Evolutionary conservation across 2,888 invertebrate species (phyloP).

Genomic region (Agrypnus murinus): DNA sequence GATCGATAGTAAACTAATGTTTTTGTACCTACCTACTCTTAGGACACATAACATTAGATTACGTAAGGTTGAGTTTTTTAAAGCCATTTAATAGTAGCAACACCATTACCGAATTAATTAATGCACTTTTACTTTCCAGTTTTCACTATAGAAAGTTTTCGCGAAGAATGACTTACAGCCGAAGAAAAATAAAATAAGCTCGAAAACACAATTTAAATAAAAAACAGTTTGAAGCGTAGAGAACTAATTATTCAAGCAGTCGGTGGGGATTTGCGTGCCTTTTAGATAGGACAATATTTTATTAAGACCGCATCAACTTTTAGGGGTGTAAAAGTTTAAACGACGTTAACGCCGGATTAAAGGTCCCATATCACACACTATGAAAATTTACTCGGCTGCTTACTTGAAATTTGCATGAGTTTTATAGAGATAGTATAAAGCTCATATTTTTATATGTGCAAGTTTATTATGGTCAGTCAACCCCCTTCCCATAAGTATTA

Average conservation of each 20-base stretch:
- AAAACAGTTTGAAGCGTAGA: neutral
- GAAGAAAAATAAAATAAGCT: too few species aligned
- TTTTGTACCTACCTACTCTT: too few species aligned
- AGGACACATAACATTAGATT: neutral
- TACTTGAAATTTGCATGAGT: constrained; percentile 17
- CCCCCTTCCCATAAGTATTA: neutral
- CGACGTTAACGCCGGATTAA: neutral
- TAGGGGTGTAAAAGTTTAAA: constrained; percentile 5
- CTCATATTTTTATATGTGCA: too few species aligned
- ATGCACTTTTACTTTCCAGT: neutral
- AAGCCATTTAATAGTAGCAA: neutral
- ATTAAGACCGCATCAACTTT: constrained; percentile 4
- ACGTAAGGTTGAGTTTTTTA: neutral
- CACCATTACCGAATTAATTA: neutral
- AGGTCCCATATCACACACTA: neutral
- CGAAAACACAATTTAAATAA: neutral
- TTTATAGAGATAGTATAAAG: too few species aligned
- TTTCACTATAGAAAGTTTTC: too few species aligned
- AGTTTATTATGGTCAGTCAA: neutral
- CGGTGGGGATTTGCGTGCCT: constrained; percentile 2
- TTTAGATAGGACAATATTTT: neutral
- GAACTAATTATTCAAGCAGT: neutral
- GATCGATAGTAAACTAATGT: constrained; percentile 2
- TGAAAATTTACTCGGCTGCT: constrained; percentile 5
- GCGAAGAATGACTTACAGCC: too few species aligned